Conservation (phyloP, 2,797 vertebrate genomes). For the Spheniscus humboldti region DNA sequence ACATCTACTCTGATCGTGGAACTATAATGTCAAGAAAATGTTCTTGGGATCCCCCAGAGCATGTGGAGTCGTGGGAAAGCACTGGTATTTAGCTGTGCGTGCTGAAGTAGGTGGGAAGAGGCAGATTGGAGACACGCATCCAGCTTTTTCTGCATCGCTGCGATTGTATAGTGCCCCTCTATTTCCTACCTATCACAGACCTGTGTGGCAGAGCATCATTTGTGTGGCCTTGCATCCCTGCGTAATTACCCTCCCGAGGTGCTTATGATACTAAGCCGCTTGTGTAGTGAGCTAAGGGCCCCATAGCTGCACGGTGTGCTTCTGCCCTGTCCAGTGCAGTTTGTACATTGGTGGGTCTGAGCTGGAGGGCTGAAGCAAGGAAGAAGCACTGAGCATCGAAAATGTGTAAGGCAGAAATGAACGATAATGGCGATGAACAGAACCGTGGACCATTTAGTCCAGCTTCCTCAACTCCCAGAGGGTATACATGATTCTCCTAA, state of each 20-base stretch:
- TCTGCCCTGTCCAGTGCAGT: background rate
- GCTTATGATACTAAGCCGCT: fast-evolving
- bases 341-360: fast-evolving
- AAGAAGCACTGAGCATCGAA: background rate
- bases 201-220: background rate
- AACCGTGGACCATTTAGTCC: background rate
- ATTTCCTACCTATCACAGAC: fast-evolving
- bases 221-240: fast-evolving
- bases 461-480: background rate
- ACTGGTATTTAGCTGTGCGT: background rate
- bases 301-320: background rate
- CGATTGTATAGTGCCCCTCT: background rate
- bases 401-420: background rate
- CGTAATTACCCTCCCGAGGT: background rate
- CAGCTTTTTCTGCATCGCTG: background rate
- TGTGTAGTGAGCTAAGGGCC: background rate
- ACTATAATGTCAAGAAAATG: background rate
- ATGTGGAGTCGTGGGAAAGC: background rate
- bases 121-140: background rate
- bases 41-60: background rate
- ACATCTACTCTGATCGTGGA: background rate
- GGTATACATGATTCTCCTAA: background rate
- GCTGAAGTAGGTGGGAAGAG: background rate
- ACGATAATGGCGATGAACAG: background rate
- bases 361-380: background rate